Conservation (phyloP, 2,888 invertebrate genomes). For the Chirona hameri region DNA sequence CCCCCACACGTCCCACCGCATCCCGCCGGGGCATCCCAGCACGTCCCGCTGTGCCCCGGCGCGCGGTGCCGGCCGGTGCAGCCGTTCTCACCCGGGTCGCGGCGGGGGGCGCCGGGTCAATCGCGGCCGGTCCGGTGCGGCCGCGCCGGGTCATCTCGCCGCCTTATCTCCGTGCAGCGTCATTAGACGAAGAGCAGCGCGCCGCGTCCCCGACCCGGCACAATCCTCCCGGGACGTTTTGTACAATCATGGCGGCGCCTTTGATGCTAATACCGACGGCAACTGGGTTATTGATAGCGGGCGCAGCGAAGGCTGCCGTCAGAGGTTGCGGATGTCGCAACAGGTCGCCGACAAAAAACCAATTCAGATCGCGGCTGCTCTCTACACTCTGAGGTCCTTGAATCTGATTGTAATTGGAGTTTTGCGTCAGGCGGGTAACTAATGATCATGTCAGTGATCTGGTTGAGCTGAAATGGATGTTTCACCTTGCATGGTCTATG, state of each 20-base stretch:
- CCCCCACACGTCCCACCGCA: no score
- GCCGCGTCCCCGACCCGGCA: background rate
- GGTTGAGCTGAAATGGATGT: no score
- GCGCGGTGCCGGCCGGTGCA: background rate
- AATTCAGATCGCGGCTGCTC: no score
- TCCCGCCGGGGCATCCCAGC: no score
- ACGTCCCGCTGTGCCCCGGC: no score
- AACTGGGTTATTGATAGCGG: background rate
- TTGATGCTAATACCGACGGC: background rate
- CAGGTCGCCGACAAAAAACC: background rate
- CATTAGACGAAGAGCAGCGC: no score
- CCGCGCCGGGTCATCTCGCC: background rate
- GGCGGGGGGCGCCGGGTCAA: background rate
- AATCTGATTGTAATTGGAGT: no score
- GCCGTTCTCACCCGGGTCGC: no score
- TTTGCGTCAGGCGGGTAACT: no score
- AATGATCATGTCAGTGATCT: no score
- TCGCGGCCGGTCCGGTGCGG: background rate
- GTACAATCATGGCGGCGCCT: conserved; percentile 5
- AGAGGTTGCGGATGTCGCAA: background rate
- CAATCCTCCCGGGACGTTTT: background rate
- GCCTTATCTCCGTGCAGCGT: background rate
- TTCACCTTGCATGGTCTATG: no score
- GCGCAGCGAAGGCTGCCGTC: background rate
- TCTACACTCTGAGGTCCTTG: no score